Evolutionary conservation across 2,797 vertebrate genomes (phyloP), one percentile per base, ranked within the genome.

Genomic region (Ambastaia sidthimunki): DNA sequence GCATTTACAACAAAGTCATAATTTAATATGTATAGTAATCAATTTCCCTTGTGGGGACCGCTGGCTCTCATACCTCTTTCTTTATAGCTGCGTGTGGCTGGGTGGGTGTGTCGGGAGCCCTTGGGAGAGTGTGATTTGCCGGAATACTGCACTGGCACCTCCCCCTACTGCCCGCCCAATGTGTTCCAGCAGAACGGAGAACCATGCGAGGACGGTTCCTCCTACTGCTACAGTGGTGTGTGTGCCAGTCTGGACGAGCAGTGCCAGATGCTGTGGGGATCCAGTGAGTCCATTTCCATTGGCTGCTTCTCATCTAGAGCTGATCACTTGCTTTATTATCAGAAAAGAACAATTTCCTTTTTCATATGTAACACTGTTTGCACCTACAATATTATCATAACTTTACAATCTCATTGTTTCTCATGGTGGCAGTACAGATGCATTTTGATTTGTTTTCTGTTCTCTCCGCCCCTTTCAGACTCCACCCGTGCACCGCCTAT

Each of bases 251-350:
- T 96, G 1, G 71, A 91, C 50, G 86, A 85, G 28, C 97, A 99
- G 90, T 98, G 97, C 89, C 95, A 92, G 86, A 88, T 87, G n/a
- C 90, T 97, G 48, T 97, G 96, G 96, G 97, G 97, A 0, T 82
- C 92, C n/a, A 95, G 95, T 95, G 92, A 82, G 90, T 82, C 28
- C 28, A 28, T 28, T 28, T 28, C 28, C 28, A 23, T 50, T 13
- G 16, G 10, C 23, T 21, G 0, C 52, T 72, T 71, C 6, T 52
- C 5, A 31, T 5, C 6, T 70, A 31, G 21, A 44, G 31, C 62
- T 34, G 15, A 34, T 34, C 2, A 6, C 28, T 34, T 9, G 25
- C 3, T 63, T 31, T 1, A 6, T 18, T 6, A 13, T 25, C 1
- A 15, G 12, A 60, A 15, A 1, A 60, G 4, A 37, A 37, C 23